A percentile compares a stretch with the other conserved stretches of the same genome.
These are phyloP conservation scores for Silurus asotus DNA, from an alignment of 2,113 vertebrate species.

Conservation along the genomic window DNA sequence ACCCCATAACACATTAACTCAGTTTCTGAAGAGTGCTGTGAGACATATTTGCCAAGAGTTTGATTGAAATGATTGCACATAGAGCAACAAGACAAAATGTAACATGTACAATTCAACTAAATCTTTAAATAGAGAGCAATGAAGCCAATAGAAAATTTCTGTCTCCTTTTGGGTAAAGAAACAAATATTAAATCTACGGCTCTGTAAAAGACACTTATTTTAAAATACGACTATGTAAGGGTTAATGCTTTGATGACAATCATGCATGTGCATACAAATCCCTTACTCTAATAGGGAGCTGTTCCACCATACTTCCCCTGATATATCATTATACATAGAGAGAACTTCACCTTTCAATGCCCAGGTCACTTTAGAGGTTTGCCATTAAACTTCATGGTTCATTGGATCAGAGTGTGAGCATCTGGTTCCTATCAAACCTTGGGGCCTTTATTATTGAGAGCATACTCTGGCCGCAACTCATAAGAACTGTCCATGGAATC, in stretches of 20 bases:
- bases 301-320: slow-evolving; percentile 33
- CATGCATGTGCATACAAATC: slow-evolving; percentile 23
- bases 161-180: neutral
- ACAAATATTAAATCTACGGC: neutral
- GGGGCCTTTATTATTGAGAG: slow-evolving; percentile 52
- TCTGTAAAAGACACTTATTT: neutral
- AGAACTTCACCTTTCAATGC: slow-evolving; percentile 53
- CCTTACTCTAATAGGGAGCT: slow-evolving; percentile 35
- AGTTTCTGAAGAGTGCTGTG: slow-evolving; percentile 18
- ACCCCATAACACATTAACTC: slow-evolving; percentile 32
- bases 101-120: slow-evolving; percentile 6
- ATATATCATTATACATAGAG: slow-evolving; percentile 50
- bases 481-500: slow-evolving; percentile 51
- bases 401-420: slow-evolving; percentile 54
- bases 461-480: slow-evolving; percentile 42
- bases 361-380: slow-evolving; percentile 50
- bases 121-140: neutral
- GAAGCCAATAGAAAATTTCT: neutral
- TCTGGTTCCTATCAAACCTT: slow-evolving; percentile 55
- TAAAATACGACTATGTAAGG: slow-evolving; percentile 5
- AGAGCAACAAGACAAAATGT: neutral
- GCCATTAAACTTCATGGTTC: slow-evolving; percentile 56
- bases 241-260: slow-evolving; percentile 32
- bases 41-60: slow-evolving; percentile 15
- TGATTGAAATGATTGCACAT: slow-evolving; percentile 22